A percentile compares a stretch with the other conserved stretches of the same genome.
phyloP scores from a whole-genome alignment of 2,113 vertebrate genomes.

The Cynoglossus semilaevis region DNA sequence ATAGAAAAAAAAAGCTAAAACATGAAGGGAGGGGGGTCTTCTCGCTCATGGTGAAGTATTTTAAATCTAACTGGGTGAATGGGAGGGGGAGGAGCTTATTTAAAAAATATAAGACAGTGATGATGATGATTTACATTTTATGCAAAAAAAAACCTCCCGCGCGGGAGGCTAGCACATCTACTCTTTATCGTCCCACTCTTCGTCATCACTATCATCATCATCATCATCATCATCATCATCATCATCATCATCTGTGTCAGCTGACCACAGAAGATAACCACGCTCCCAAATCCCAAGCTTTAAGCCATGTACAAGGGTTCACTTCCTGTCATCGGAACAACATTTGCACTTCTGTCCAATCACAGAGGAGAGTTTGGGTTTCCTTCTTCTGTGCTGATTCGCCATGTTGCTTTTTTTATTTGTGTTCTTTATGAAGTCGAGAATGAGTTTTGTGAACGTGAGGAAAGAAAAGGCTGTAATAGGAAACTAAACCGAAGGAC shows the following conservation, averaged over 20 bases:
- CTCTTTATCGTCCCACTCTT: slow-evolving; percentile 43
- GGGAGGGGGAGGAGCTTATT: slow-evolving; percentile 23
- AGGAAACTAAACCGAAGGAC: no score
- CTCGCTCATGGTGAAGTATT: slow-evolving; percentile 83
- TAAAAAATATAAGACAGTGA: slow-evolving; percentile 73
- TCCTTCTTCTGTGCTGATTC: slow-evolving; percentile 16
- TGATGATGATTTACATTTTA: slow-evolving; percentile 84
- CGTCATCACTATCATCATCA: slow-evolving; percentile 59
- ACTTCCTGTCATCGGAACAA: slow-evolving; percentile 55
- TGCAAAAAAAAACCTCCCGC: slow-evolving; percentile 85
- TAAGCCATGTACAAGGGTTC: slow-evolving; percentile 69
- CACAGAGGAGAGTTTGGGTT: slow-evolving; percentile 5
- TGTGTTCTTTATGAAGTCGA: neutral
- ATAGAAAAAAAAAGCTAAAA: slow-evolving; percentile 8
- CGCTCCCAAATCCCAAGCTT: slow-evolving; percentile 66
- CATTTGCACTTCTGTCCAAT: slow-evolving; percentile 45
- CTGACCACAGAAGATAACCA: slow-evolving; percentile 25
- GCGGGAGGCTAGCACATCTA: slow-evolving; percentile 50
- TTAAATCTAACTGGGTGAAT: slow-evolving; percentile 60
- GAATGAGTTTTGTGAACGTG: neutral
- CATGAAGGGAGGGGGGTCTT: slow-evolving; percentile 18
- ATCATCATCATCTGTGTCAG: slow-evolving; percentile 59
- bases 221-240: slow-evolving; percentile 63
- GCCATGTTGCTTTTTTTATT: slow-evolving; percentile 7
- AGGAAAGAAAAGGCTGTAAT: no score